phyloP scores from a whole-genome alignment of 2,888 invertebrate species.

The Ophioninae sp. region DNA sequence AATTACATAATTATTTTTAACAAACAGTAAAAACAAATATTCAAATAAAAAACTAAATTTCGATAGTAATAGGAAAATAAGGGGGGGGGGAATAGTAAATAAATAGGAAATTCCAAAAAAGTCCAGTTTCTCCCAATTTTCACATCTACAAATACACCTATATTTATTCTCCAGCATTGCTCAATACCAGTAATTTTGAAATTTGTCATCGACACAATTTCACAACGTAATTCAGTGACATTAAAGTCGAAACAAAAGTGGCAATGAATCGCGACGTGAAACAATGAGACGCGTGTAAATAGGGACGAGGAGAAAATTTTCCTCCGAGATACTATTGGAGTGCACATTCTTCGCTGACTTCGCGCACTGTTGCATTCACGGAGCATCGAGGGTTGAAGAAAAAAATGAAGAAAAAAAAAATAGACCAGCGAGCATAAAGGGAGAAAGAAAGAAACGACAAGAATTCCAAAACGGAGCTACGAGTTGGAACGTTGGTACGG shows the following conservation, averaged over 20 bases:
- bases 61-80: not conserved
- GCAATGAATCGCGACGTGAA: not conserved
- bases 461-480: conserved; percentile 26
- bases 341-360: conserved; percentile 9
- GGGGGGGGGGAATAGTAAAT: too few species aligned
- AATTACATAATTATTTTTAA: too few species aligned
- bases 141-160: not conserved
- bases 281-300: conserved; percentile 9
- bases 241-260: not conserved
- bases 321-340: conserved; percentile 15
- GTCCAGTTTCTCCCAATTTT: not conserved
- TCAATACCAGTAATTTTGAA: not conserved
- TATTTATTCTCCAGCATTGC: not conserved
- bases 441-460: conserved; percentile 33
- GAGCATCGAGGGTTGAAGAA: conserved; percentile 15
- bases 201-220: not conserved
- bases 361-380: conserved; percentile 6
- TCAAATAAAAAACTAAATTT: too few species aligned
- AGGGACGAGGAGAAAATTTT: conserved; percentile 19
- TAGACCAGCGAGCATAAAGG: not conserved
- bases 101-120: not conserved
- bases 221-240: not conserved
- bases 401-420: not conserved
- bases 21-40: too few species aligned
- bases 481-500: conserved; percentile 3